Evolutionary conservation across 2,113 vertebrate genomes (phyloP), one percentile per base, ranked within the genome.

Genomic region (Nerophis lumbriciformis): DNA sequence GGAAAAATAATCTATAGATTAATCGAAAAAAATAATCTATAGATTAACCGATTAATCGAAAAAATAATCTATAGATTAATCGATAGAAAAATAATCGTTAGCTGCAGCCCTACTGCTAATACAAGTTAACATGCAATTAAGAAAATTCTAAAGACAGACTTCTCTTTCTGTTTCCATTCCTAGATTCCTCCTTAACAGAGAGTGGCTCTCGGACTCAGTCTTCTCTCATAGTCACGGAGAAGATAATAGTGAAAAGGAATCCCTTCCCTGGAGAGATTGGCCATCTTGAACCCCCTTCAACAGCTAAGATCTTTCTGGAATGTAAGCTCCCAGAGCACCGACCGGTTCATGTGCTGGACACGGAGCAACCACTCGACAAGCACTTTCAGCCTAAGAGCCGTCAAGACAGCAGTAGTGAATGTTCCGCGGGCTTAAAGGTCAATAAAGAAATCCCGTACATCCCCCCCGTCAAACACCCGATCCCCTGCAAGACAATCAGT

Each of bases 181-280:
- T 76, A 99, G 97, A 99, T 91, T 95, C 95, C 71, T 94, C 95
- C 59, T 72, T 97, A 85, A 94, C 94, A 53, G 97, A 98, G 59
- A 94, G 94, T 81, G 93, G 92, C 88, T 94, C 95, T 68, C 90
- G 92, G 88, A 92, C 91, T 49, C 95, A 95, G 69, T 95, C 96
- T 19, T 97, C 95, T 10, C 85, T 94, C 65, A 90, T 92, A 69
- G 94, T 91, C 79, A 90, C 93, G 72, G 96, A 95, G 77, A 95
- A 95, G 82, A 91, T 95, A 48, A 89, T 94, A 63, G 88, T 92
- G 65, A 94, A 94, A 79, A 91, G 90, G 61, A 94, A 93, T 69
- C 91, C 93, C 60, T 95, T 95, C 84, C 92, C 94, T 48, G 91
- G 92, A 81, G 94, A 97, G 87, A 91, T 89, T 66, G 90, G 92